Evolutionary conservation across 2,113 vertebrate species (phyloP), one percentile per base, ranked within the genome.

Genomic region (Heterotilapia buettikoferi): DNA sequence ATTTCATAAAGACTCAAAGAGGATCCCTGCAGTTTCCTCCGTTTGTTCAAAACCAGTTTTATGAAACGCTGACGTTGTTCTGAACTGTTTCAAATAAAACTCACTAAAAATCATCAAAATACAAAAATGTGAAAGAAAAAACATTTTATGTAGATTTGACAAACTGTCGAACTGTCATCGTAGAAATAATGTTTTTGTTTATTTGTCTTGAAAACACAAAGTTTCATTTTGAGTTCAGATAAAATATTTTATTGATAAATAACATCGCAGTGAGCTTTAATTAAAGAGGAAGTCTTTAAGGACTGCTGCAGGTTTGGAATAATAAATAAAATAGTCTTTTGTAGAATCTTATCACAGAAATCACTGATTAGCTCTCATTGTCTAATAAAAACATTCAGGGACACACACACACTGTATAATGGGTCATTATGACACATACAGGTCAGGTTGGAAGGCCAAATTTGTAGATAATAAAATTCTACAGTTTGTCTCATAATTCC

Each of bases 1-100:
- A 24, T 56, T 56, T 24, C 76, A 83, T 80, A 82, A 84, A 84
- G 83, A 45, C 10, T 83, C 2, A 61, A 19, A 18, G 36, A 14
- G 63, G 11, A 21, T 13, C 33, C 4, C 33, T 7, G 54, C 21
- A 26, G 54, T 57, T 57, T 57, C 7, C 24, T 29, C 2, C 7
- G 1, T 57, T 7, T 29, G 54, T 14, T 57, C 24, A 4, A 57
- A 56, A 56, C 54, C 54, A 54, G 53, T 12, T 54, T 54, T 4
- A 24, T 24, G 53, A 54, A 54, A 54, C 47, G 2, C 47, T 0
- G 13, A 29, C 9, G 1, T 63, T 5, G 9, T 61, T 61, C 59
- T 61, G 59, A 61, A 11, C 3, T 0, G 26, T 61, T 33, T 61
- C 2, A 33, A 63, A 6, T 19, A 33, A 63, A 63, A 33, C 29